Evolutionary conservation across 1,140 invertebrate genomes (phyloP), one percentile per base, ranked within the genome.

Genomic region (Acromyrmex echinatior): DNA sequence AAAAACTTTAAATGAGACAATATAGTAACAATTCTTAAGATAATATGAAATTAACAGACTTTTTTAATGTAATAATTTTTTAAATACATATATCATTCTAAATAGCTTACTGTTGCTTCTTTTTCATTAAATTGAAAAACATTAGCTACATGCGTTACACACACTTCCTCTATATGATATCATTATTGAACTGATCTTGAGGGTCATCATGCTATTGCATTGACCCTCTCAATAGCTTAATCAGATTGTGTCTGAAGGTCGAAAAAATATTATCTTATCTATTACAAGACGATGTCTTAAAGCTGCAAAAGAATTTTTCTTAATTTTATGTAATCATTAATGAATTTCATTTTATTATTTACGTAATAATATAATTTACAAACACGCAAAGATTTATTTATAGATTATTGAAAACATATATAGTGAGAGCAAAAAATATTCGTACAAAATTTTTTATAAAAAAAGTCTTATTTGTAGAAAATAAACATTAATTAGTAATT

Each of bases 181-280:
- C 56, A 82, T 84, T 84, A 84, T 84, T 84, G 70, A 84, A 49
- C 80, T 84, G 70, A 63, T 84, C 70, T 84, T 62, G 70, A 84
- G 56, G 68, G 70, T 74, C 68, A 73, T 82, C 35, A 28, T 45
- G 68, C 68, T 82, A 74, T 62, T 84, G 21, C 70, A 84, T 51
- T 73, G 70, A 76, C 35, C 35, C 65, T 76, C 70, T 84, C 56
- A 76, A 74, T 76, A 76, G 5, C 16, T 76, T 84, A 84, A 84
- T 84, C 70, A 84, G 16, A 84, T 84, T 76, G 68, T 82, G 70
- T 84, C 66, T 63, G 56, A 84, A 84, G 39, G 70, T 74, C 70
- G 51, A 84, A 84, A 74, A 74, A 62, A 74, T 84, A 74, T 84
- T 76, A n/a, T 74, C n/a, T 76, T 35, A 74, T 84, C 14, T 84